A percentile compares a stretch with the other conserved stretches of the same genome.
Evolutionary conservation across 1,140 invertebrate species (phyloP).

Genomic region (Diorhabda sublineata): DNA sequence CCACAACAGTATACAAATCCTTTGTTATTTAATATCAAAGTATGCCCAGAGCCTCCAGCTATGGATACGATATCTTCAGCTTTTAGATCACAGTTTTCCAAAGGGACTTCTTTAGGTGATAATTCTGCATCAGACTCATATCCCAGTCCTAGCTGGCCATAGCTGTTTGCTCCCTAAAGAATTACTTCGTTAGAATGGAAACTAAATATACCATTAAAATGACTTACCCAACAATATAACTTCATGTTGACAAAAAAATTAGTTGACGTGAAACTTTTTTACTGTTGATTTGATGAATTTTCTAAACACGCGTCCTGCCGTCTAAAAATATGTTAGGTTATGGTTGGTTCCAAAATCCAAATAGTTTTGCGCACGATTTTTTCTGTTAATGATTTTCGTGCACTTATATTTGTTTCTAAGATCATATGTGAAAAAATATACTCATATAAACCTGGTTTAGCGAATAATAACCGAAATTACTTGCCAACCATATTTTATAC

Average conservation of each 20-base stretch:
- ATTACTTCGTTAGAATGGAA: conserved; percentile 5
- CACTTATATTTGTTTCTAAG: too few relatives aligned
- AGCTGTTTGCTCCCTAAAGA: conserved; percentile 75
- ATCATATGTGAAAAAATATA: too few relatives aligned
- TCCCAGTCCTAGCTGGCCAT: conserved; percentile 73
- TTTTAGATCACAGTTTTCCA: conserved; percentile 46
- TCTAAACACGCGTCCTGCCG: conserved; percentile 28
- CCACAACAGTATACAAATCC: conserved; percentile 78
- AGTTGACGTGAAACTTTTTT: conserved; percentile 18
- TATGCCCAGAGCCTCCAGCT: conserved; percentile 72
- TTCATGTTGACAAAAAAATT: conserved; percentile 25
- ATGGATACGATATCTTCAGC: conserved; percentile 56
- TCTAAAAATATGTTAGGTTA: conserved; percentile 29
- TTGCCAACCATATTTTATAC: too few relatives aligned
- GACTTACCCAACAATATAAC: conserved; percentile 37
- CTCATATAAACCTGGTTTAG: too few relatives aligned
- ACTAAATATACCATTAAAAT: background rate
- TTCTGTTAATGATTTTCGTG: background rate
- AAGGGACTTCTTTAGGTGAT: conserved; percentile 53
- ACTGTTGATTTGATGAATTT: conserved; percentile 16
- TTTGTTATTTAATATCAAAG: conserved; percentile 60
- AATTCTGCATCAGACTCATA: conserved; percentile 62
- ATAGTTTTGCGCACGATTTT: background rate
- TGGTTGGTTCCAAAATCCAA: background rate
- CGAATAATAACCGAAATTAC: too few relatives aligned